Evolutionary conservation across 2,797 vertebrate species (phyloP), one percentile per base, ranked within the genome.

Genomic region (Aplochiton taeniatus): DNA sequence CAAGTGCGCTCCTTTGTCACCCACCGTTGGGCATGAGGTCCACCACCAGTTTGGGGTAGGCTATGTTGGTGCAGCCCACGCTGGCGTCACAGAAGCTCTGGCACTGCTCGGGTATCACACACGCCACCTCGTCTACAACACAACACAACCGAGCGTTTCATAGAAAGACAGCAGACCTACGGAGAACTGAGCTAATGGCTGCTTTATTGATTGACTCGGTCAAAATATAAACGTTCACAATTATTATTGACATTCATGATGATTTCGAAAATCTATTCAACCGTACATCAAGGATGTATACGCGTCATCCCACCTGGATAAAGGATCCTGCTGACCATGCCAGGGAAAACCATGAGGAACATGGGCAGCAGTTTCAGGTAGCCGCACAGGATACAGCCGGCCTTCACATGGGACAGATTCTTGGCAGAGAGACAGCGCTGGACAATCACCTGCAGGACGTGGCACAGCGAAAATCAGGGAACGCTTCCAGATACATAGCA

Each of bases 271-370:
- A n/a, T n/a, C n/a, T n/a, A n/a, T n/a, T n/a, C n/a, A n/a, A n/a
- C n/a, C 31, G 31, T 6, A 31, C 31, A 31, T 31, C 31, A 31
- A 31, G 6, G 31, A 31, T 3, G 6, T 31, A 3, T 17, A 16
- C 13, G 12, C 13, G 31, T n/a, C 16, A 20, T 12, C 48, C 41
- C 45, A 99, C 98, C 88, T 82, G 95, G 0, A 52, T 96, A 97
- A n/a, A 98, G 81, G 68, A 99, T 95, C 9, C 95, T 87, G 82
- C 97, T 98, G 84, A 99, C 95, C 97, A 99, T 98, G 0, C 97
- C 96, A 0, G 97, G 96, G 83, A 98, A 95, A 70, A 98, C 96
- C 87, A 98, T 96, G 69, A 98, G 86, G 75, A 98, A 99, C 93
- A 98, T 94, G 45, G 96, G 96, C 63, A 99, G 73, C 46, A 99